These are phyloP conservation scores for Rhagoletis pomonella DNA, from an alignment of 1,140 invertebrate species.

Conservation along the genomic window DNA sequence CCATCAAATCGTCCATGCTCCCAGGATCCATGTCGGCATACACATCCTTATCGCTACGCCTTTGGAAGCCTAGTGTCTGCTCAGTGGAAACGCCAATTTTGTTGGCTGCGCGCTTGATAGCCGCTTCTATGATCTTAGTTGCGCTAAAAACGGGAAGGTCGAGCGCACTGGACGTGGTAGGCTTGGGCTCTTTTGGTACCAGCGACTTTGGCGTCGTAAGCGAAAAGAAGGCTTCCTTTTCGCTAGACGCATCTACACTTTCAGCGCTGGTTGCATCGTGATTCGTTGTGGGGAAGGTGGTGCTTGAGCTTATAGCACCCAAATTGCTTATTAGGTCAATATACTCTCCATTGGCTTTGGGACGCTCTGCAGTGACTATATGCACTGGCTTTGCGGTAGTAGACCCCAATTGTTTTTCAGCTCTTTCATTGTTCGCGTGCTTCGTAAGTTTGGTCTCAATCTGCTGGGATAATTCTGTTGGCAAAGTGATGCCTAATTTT, in stretches of 20 bases:
- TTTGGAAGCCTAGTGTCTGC: slow-evolving; percentile 62
- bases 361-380: slow-evolving; percentile 50
- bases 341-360: not conserved
- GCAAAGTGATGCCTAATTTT: slow-evolving; percentile 74
- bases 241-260: slow-evolving; percentile 15
- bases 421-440: not conserved
- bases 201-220: slow-evolving; percentile 65
- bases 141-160: slow-evolving; percentile 70
- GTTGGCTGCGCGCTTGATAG: slow-evolving; percentile 70
- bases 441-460: slow-evolving; percentile 64
- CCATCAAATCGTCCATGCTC: slow-evolving; percentile 63
- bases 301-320: not conserved
- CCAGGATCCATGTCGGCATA: slow-evolving; percentile 53
- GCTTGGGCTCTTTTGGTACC: slow-evolving; percentile 56
- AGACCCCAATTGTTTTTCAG: slow-evolving; percentile 55
- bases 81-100: slow-evolving; percentile 69
- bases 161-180: slow-evolving; percentile 66
- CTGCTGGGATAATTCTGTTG: slow-evolving; percentile 67
- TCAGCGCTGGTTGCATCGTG: slow-evolving; percentile 18
- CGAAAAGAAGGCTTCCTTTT: slow-evolving; percentile 67
- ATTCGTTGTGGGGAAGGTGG: not conserved
- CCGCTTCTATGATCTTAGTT: slow-evolving; percentile 71
- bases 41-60: slow-evolving; percentile 67
- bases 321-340: slow-evolving; percentile 1
- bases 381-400: slow-evolving; percentile 18